Percentiles rank a stretch among this genome's conserved stretches.
phyloP scores from a whole-genome alignment of 2,888 invertebrate species.

The Salpingus planirostris region DNA sequence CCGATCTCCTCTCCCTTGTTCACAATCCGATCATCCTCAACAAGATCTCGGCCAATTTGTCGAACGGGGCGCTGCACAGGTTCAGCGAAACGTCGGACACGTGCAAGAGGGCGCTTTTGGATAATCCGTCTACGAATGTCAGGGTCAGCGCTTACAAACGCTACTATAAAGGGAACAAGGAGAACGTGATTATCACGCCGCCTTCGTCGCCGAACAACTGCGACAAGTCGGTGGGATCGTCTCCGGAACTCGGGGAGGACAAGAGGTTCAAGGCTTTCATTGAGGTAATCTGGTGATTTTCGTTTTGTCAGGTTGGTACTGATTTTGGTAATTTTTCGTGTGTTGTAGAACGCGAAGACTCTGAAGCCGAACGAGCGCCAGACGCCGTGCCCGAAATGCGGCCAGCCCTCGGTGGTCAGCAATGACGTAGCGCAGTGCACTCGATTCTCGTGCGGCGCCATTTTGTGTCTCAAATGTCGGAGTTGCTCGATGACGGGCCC shows the following conservation, averaged over 20 bases:
- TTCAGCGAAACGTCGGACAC: constrained; percentile 26
- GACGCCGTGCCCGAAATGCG: constrained; percentile 31
- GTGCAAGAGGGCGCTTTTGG: constrained; percentile 19
- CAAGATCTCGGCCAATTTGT: constrained; percentile 28
- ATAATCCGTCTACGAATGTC: constrained; percentile 15
- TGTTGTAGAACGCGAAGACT: constrained; percentile 23
- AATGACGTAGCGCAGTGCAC: constrained; percentile 34
- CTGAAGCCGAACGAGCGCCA: constrained; percentile 29
- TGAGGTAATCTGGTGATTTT: no score
- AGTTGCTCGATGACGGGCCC: constrained; percentile 32
- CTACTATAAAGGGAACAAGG: constrained; percentile 25
- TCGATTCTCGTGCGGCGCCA: constrained; percentile 31
- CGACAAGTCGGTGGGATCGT: constrained; percentile 15
- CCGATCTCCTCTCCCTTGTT: not conserved
- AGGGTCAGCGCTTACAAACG: constrained; percentile 19
- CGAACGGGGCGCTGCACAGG: constrained; percentile 31
- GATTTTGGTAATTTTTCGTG: no score
- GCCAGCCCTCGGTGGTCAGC: constrained; percentile 30
- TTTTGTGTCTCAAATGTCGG: constrained; percentile 32
- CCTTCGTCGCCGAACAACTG: constrained; percentile 27
- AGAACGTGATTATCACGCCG: constrained; percentile 32
- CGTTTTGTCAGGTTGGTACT: no score
- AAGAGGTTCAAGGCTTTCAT: constrained; percentile 21
- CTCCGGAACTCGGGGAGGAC: not conserved
- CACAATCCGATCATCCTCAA: constrained; percentile 23